Evolutionary conservation across 2,888 invertebrate genomes (phyloP), one percentile per base, ranked within the genome.

Genomic region (Hetaerina titia): DNA sequence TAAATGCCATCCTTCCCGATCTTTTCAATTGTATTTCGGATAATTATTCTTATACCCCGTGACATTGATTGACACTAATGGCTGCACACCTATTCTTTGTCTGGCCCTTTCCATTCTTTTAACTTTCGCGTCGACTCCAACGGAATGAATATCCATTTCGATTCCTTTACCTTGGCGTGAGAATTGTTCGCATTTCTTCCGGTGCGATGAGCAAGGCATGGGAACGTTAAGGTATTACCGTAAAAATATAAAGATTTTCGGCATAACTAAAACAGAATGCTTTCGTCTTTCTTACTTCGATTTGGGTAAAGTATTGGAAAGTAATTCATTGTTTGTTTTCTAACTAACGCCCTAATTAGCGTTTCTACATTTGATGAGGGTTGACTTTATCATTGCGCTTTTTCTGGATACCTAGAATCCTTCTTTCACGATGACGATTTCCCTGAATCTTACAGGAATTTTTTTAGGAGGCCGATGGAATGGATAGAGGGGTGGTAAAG

Each of bases 131-230:
- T 22, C 6, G 63, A 64, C 15, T 90, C 63, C 19, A 25, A 6
- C 22, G 6, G 19, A n/a, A 45, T 9, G 17, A 4, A 90, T 22
- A 60, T n/a, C 90, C 90, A 31, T 90, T 31, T 22, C 69, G 15
- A 31, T 19, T n/a, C 25, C 90, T 60, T 60, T 60, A 13, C n/a
- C 31, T 31, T n/a, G 60, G n/a, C 57, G 4, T 19, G 25, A 22
- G 60, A 25, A 90, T 90, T 58, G 64, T 5, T 64, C 64, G 90
- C 90, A 64, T 31, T 90, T 64, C 90, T 64, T 90, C 90, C 63
- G 22, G 64, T 64, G 11, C 22, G 90, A 60, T 69, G 17, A 22
- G n/a, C 69, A 5, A 69, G 9, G 5, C 8, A 22, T 69, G 22
- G 69, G 69, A 69, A 69, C 69, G 19, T n/a, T 7, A 9, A 69